phyloP scores from a whole-genome alignment of 2,113 vertebrate genomes.

The Ovibos moschatus region DNA sequence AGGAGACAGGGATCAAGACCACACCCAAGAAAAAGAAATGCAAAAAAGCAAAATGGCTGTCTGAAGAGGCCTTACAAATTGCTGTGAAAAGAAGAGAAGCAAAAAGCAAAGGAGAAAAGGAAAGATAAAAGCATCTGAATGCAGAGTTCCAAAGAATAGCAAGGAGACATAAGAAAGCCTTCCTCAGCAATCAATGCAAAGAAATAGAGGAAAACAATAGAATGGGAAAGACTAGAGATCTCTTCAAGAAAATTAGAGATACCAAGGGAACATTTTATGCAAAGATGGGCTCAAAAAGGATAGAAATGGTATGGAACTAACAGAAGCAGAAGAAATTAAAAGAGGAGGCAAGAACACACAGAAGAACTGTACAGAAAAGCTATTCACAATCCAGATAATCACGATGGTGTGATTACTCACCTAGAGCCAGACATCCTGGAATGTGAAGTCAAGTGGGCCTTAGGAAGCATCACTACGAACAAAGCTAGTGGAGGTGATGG shows the following conservation, averaged over 20 bases:
- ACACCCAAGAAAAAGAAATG: not conserved
- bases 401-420: not conserved
- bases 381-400: not conserved
- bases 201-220: not conserved
- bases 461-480: not conserved
- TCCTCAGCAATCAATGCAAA: not conserved
- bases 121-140: not conserved
- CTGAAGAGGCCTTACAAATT: not conserved
- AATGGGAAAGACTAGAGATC: not conserved
- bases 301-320: not conserved
- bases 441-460: not conserved
- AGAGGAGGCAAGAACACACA: not conserved
- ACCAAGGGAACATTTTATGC: not conserved
- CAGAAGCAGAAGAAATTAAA: not conserved
- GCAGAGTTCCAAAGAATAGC: not conserved
- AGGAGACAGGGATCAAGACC: not conserved
- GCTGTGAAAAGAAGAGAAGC: not conserved
- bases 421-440: not conserved
- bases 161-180: not conserved
- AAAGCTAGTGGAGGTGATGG: not conserved
- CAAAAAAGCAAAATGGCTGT: not conserved
- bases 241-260: not conserved
- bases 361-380: not conserved
- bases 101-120: not conserved
- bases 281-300: not conserved